Conservation (phyloP, 2,113 vertebrate species). For the Origma solitaria region DNA sequence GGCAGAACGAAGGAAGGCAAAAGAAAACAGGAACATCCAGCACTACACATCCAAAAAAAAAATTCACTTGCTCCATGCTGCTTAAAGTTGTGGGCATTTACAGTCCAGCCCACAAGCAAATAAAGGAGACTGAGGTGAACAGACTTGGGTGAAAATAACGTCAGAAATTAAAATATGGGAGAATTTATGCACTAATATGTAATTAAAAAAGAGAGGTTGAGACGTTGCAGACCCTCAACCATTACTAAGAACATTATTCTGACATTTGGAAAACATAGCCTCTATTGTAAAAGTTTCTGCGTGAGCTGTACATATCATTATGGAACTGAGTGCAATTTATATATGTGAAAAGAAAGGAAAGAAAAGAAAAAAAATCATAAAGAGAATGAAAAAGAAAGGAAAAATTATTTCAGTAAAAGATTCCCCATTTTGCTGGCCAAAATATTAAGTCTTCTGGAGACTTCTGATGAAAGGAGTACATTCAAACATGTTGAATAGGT, state of each 20-base stretch:
- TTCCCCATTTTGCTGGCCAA: not conserved
- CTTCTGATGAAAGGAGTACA: not conserved
- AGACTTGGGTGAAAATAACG: not conserved
- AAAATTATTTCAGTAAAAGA: not conserved
- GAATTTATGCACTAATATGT: not conserved
- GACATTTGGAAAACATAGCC: not conserved
- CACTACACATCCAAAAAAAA: not conserved
- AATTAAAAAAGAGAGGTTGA: not conserved
- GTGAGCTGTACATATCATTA: not conserved
- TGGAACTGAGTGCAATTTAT: not conserved
- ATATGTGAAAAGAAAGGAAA: not conserved
- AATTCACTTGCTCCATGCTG: accelerated
- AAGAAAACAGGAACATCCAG: not conserved
- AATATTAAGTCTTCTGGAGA: not conserved
- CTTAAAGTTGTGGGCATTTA: not conserved
- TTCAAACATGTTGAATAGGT: not conserved
- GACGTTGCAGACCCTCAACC: not conserved
- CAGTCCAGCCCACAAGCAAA: not conserved
- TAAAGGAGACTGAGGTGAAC: not conserved
- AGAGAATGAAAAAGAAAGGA: not conserved
- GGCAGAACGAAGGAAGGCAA: not conserved
- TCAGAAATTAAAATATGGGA: not conserved
- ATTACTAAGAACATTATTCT: not conserved
- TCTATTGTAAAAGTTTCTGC: not conserved
- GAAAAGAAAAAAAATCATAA: not conserved